These are phyloP conservation scores for Sepiola atlantica DNA, from an alignment of 2,888 invertebrate species.

Conservation along the genomic window DNA sequence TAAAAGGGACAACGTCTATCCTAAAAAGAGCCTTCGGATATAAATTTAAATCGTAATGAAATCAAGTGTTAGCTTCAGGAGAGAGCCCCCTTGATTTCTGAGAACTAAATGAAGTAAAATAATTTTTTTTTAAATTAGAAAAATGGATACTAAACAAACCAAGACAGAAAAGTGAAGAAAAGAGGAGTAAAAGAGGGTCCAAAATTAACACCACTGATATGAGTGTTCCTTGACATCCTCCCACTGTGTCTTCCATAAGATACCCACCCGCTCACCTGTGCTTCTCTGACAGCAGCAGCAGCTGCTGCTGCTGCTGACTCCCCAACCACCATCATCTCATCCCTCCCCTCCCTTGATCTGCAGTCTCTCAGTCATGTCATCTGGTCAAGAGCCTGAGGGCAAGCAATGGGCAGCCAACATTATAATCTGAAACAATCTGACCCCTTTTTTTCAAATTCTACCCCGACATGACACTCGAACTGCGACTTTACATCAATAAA, in stretches of 20 bases:
- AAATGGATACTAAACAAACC: background rate
- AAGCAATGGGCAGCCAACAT: background rate
- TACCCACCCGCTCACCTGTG: no score
- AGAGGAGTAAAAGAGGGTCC: background rate
- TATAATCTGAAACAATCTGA: conserved; percentile 7
- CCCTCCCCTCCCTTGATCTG: background rate
- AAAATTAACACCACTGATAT: no score
- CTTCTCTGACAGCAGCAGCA: no score
- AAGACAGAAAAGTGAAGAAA: background rate
- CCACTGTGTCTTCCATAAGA: background rate
- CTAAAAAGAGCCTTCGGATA: no score
- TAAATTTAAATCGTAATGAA: no score
- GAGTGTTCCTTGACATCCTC: background rate
- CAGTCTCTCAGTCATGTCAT: background rate
- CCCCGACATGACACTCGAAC: background rate
- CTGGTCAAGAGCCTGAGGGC: background rate
- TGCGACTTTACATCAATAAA: background rate
- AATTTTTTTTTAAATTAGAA: no score
- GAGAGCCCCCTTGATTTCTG: no score
- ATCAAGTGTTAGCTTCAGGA: no score
- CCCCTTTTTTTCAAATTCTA: background rate
- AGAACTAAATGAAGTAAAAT: no score
- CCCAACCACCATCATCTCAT: background rate
- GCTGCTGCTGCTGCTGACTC: background rate
- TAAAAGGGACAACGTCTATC: no score